These are phyloP conservation scores for Chanos chanos DNA, from an alignment of 2,797 vertebrate species.

Conservation along the genomic window DNA sequence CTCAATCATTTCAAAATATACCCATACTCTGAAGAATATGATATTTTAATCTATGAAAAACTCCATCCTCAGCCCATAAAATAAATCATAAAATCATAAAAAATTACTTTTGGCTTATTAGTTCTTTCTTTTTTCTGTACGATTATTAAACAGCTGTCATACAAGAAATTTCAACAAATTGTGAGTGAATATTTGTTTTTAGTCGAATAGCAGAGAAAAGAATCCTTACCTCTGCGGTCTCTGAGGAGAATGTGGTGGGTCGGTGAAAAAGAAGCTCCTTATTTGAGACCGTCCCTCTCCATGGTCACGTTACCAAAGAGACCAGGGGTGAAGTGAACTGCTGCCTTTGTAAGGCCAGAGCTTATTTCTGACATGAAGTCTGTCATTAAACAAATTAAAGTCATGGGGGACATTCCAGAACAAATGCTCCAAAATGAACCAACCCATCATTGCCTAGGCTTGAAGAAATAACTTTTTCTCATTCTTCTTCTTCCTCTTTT, in stretches of 20 bases:
- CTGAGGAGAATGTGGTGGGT: constrained; percentile 24
- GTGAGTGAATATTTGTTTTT: too few relatives aligned
- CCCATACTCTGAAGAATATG: too few relatives aligned
- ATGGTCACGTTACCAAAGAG: constrained; percentile 30
- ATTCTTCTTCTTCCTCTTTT: neutral
- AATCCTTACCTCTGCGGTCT: constrained; percentile 46
- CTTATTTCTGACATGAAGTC: constrained; percentile 68
- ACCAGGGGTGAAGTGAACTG: constrained; percentile 52
- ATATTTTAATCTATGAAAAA: too few relatives aligned
- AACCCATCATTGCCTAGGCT: neutral
- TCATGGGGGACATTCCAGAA: constrained; percentile 63
- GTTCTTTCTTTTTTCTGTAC: too few relatives aligned
- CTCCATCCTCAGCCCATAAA: too few relatives aligned
- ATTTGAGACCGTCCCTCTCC: constrained; percentile 31
- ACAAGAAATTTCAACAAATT: too few relatives aligned
- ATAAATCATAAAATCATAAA: too few relatives aligned
- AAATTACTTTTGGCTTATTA: too few relatives aligned
- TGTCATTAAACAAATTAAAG: constrained; percentile 68
- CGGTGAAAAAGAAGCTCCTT: constrained; percentile 46
- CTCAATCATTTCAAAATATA: neutral
- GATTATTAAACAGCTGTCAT: too few relatives aligned
- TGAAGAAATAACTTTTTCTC: neutral
- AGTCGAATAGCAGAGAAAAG: too few relatives aligned
- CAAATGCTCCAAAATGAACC: constrained; percentile 23
- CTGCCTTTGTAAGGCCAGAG: constrained; percentile 52